These are phyloP conservation scores for Fukomys damarensis DNA, from an alignment of 2,113 vertebrate genomes.

Conservation along the genomic window DNA sequence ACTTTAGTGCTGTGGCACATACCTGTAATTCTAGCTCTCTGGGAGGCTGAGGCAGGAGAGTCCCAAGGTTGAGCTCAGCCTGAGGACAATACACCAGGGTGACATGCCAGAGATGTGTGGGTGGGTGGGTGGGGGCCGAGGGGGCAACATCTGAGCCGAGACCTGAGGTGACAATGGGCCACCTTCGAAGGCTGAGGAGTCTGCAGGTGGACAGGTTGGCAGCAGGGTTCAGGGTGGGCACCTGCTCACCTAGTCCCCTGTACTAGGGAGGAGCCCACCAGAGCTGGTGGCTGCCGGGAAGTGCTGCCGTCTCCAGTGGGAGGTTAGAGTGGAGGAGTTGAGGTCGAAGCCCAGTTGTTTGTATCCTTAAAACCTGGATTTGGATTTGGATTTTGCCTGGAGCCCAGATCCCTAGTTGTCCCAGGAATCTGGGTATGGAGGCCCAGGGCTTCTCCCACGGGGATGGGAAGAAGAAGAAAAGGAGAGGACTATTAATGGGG, in stretches of 20 bases:
- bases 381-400: neutral
- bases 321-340: neutral
- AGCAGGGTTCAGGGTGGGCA: too few relatives aligned
- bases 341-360: neutral
- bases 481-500: neutral
- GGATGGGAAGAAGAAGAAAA: neutral
- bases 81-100: too few relatives aligned
- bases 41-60: neutral
- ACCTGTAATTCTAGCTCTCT: neutral
- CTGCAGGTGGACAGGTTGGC: neutral
- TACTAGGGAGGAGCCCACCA: too few relatives aligned
- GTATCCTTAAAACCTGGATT: neutral
- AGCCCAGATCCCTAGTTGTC: too few relatives aligned
- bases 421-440: neutral
- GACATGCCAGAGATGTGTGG: neutral
- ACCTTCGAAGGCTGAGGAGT: too few relatives aligned
- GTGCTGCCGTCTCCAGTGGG: neutral
- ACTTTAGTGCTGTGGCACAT: neutral
- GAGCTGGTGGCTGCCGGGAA: neutral
- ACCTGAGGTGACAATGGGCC: too few relatives aligned
- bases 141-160: neutral
- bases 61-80: neutral
- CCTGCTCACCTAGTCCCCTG: neutral
- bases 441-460: neutral
- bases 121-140: too few relatives aligned